Percentiles rank a stretch among this genome's conserved stretches.
These are phyloP conservation scores for Lepisosteus oculatus DNA, from an alignment of 2,113 vertebrate genomes.

Conservation along the genomic window DNA sequence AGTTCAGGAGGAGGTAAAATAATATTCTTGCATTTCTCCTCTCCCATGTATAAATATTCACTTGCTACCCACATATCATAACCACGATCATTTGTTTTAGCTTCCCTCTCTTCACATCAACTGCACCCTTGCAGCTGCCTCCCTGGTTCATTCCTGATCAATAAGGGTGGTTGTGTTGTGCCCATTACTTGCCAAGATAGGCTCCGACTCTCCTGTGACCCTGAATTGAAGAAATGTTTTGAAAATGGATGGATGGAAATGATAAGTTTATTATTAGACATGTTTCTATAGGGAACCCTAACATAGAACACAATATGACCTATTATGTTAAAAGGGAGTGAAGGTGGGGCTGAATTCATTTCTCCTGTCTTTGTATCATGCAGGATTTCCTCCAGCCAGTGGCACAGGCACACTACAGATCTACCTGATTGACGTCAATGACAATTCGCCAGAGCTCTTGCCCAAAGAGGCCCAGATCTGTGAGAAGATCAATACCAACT, in stretches of 20 bases:
- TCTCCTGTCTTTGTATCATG: neutral
- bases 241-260: too few species aligned
- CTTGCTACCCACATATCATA: neutral
- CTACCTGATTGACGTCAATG: slow-evolving; percentile 94
- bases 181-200: too few species aligned
- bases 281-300: too few species aligned
- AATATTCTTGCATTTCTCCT: too few species aligned
- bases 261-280: too few species aligned
- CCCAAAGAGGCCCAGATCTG: slow-evolving; percentile 92
- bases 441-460: slow-evolving; percentile 86
- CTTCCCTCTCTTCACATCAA: neutral
- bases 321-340: too few species aligned
- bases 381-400: slow-evolving; percentile 84
- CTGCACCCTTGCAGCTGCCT: neutral
- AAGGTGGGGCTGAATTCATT: too few species aligned
- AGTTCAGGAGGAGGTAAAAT: too few species aligned
- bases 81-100: neutral
- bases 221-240: too few species aligned
- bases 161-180: too few species aligned
- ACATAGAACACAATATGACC: too few species aligned
- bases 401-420: slow-evolving; percentile 93
- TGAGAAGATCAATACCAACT: slow-evolving; percentile 76
- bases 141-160: neutral
- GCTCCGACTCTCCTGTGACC: too few species aligned
- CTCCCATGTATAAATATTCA: slow-evolving; percentile 10